phyloP scores from a whole-genome alignment of 2,888 invertebrate species.

The Physocephala rufipes region DNA sequence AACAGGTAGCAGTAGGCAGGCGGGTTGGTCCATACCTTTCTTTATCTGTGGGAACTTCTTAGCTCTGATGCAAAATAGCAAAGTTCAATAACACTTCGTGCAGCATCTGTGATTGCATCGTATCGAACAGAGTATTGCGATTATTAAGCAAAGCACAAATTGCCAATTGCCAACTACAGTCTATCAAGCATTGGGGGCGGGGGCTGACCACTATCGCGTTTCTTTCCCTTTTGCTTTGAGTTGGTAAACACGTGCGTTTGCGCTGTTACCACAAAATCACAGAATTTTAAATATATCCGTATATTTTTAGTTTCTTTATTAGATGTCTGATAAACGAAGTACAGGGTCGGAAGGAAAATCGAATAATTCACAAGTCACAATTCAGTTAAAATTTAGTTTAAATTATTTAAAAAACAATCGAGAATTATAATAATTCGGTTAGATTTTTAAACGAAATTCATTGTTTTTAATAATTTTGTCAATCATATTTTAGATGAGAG shows the following conservation, averaged over 20 bases:
- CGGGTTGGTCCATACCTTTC: constrained; percentile 15
- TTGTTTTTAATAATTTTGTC: no score
- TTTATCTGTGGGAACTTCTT: constrained; percentile 29
- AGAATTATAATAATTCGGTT: no score
- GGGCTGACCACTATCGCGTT: not conserved
- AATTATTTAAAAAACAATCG: no score
- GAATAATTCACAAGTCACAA: not conserved
- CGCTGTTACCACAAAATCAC: not conserved
- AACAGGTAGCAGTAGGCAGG: no score
- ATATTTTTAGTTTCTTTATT: not conserved
- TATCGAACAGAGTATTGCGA: not conserved
- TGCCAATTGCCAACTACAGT: not conserved
- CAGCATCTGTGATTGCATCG: constrained; percentile 22
- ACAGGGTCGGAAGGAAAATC: not conserved
- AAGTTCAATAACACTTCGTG: constrained; percentile 36
- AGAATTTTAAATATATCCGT: no score
- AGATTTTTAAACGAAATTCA: no score
- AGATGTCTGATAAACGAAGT: not conserved
- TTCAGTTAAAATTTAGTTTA: not conserved
- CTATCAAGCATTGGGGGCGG: not conserved
- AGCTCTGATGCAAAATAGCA: constrained; percentile 32
- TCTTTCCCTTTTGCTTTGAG: constrained; percentile 15
- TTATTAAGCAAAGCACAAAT: no score
- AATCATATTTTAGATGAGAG: no score
- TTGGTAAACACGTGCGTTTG: not conserved